phyloP scores from a whole-genome alignment of 2,113 vertebrate genomes.

The Urocitellus parryii region DNA sequence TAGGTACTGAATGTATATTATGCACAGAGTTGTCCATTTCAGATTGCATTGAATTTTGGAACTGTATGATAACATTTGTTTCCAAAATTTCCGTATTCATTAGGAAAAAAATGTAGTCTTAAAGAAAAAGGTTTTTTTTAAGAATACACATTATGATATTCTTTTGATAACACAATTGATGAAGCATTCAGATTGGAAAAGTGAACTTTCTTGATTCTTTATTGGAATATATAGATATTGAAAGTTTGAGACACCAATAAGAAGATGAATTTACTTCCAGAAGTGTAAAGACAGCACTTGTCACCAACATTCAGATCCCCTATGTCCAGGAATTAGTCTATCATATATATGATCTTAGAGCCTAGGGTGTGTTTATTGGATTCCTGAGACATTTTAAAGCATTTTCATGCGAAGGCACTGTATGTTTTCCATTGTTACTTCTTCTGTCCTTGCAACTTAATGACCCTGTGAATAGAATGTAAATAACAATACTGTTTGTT shows the following conservation, averaged over 20 bases:
- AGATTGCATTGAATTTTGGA: not conserved
- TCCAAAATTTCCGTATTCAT: not conserved
- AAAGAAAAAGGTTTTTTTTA: not conserved
- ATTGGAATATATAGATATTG: not conserved
- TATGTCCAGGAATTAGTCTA: not conserved
- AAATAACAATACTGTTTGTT: slow-evolving; percentile 55
- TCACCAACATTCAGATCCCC: not conserved
- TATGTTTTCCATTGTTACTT: slow-evolving; percentile 25
- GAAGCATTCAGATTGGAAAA: not conserved
- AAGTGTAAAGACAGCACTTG: not conserved
- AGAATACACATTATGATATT: not conserved
- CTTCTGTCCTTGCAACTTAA: slow-evolving; percentile 47
- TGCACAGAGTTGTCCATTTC: not conserved
- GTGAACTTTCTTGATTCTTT: not conserved
- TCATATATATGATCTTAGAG: not conserved
- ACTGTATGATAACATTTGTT: not conserved
- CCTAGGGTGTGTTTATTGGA: not conserved
- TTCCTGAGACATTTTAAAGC: slow-evolving; percentile 35
- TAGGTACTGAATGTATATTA: not conserved
- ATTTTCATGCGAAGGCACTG: slow-evolving; percentile 32
- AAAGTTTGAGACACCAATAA: not conserved
- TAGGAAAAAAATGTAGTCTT: not conserved
- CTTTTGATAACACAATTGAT: not conserved
- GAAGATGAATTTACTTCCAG: not conserved
- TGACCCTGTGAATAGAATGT: slow-evolving; percentile 42